Conservation (phyloP, 2,888 invertebrate genomes). For the Volucella inflata region DNA sequence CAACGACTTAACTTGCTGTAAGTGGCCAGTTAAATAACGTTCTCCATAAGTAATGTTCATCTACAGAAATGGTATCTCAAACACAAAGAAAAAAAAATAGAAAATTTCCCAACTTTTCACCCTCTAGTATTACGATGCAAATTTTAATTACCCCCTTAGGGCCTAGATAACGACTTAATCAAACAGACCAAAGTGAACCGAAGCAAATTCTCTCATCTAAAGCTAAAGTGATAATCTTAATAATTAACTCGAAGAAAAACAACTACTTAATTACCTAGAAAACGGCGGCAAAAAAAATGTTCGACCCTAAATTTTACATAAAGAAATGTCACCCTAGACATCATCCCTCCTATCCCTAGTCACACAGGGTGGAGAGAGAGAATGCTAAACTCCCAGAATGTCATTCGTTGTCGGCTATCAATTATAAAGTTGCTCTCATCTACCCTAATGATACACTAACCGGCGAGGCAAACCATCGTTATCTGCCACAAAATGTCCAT, state of each 20-base stretch:
- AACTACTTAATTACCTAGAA: constrained; percentile 51
- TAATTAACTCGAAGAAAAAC: constrained; percentile 53
- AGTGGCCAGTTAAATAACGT: no score
- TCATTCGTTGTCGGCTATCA: constrained; percentile 30
- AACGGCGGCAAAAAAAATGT: constrained; percentile 25
- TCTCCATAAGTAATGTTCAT: no score
- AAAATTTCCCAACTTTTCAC: constrained; percentile 23
- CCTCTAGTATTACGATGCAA: constrained; percentile 13
- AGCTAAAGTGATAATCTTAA: constrained; percentile 27
- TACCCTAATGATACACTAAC: constrained; percentile 55
- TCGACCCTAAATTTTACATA: constrained; percentile 36
- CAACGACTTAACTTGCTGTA: no score
- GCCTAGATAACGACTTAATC: constrained; percentile 30
- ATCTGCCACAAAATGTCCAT: constrained; percentile 66
- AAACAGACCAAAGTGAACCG: neutral
- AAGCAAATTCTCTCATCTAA: constrained; percentile 25
- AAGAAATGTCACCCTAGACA: constrained; percentile 49
- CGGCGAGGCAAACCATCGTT: constrained; percentile 25
- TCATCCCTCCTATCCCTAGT: neutral
- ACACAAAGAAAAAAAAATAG: neutral
- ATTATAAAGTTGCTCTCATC: constrained; percentile 55
- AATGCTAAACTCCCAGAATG: neutral
- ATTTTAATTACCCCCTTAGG: constrained; percentile 26
- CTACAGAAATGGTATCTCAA: no score
- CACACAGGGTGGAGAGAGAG: neutral